These are phyloP conservation scores for Drosophila atripex DNA, from an alignment of 2,888 invertebrate species.

Conservation along the genomic window DNA sequence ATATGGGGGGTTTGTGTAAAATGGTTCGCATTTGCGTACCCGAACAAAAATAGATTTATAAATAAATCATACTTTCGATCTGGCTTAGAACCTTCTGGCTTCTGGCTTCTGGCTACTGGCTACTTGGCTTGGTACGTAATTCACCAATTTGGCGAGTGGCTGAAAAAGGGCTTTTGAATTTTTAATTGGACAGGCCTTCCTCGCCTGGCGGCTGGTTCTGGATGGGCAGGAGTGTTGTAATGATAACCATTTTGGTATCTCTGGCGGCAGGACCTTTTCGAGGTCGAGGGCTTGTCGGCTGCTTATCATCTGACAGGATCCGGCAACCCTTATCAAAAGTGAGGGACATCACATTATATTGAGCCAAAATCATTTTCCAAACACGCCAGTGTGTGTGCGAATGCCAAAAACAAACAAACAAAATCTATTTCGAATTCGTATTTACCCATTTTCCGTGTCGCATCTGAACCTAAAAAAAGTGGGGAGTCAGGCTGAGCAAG, in stretches of 20 bases:
- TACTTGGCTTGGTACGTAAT: slow-evolving; percentile 43
- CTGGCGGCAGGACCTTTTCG: slow-evolving; percentile 20
- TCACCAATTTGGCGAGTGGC: slow-evolving; percentile 37
- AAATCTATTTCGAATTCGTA: slow-evolving; percentile 36
- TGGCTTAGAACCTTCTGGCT: slow-evolving; percentile 25
- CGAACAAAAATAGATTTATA: slow-evolving; percentile 23
- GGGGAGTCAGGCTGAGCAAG: slow-evolving; percentile 1
- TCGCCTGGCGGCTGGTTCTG: background rate
- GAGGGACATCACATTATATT: slow-evolving; percentile 67
- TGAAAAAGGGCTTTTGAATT: slow-evolving; percentile 41
- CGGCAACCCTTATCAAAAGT: slow-evolving; percentile 65
- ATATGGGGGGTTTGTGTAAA: background rate
- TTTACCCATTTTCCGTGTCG: slow-evolving; percentile 43
- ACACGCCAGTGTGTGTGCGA: background rate
- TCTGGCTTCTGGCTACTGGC: slow-evolving; percentile 13
- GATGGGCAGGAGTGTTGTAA: slow-evolving; percentile 26
- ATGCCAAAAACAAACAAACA: background rate
- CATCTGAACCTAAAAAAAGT: slow-evolving; percentile 8
- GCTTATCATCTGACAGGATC: slow-evolving; percentile 39
- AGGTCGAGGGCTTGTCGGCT: slow-evolving; percentile 25
- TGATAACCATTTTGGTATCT: slow-evolving; percentile 25
- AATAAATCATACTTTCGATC: slow-evolving; percentile 24
- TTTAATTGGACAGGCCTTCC: slow-evolving; percentile 34
- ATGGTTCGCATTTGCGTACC: background rate
- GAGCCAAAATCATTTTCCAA: slow-evolving; percentile 64